These are phyloP conservation scores for Drosophila limbata DNA, from an alignment of 2,888 invertebrate genomes.

Conservation along the genomic window DNA sequence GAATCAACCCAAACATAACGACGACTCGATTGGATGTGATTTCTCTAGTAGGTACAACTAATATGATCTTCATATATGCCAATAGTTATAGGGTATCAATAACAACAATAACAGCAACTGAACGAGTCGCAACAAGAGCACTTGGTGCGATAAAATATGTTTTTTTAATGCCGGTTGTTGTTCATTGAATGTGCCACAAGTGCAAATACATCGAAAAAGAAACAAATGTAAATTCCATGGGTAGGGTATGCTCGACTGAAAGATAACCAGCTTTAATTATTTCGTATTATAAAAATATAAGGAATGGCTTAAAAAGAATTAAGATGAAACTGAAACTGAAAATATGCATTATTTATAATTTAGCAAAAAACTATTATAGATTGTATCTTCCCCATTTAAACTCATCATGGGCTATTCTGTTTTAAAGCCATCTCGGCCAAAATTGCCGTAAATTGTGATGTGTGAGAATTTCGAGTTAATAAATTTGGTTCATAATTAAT, in stretches of 20 bases:
- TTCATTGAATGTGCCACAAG: constrained; percentile 67
- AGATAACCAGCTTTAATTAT: background rate
- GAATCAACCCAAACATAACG: background rate
- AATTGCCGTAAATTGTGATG: constrained; percentile 8
- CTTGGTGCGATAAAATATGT: constrained; percentile 67
- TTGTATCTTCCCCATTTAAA: background rate
- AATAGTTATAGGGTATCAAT: constrained; percentile 12
- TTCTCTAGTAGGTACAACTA: background rate
- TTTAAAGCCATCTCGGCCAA: background rate
- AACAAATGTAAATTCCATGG: background rate
- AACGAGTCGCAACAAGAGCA: constrained; percentile 27
- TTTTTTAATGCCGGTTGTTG: constrained; percentile 71
- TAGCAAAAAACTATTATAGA: too few relatives aligned
- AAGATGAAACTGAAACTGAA: too few relatives aligned
- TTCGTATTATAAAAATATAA: background rate
- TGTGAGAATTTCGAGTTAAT: background rate
- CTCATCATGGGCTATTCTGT: background rate
- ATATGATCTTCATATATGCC: background rate
- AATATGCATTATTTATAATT: too few relatives aligned
- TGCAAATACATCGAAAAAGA: constrained; percentile 35
- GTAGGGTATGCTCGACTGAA: background rate
- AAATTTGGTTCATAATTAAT: background rate
- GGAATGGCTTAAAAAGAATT: background rate
- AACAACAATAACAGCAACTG: constrained; percentile 25
- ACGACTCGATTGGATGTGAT: too few relatives aligned